A percentile compares a stretch with the other conserved stretches of the same genome.
Evolutionary conservation across 2,888 invertebrate species (phyloP).

Genomic region (Stegana nigrithorax): DNA sequence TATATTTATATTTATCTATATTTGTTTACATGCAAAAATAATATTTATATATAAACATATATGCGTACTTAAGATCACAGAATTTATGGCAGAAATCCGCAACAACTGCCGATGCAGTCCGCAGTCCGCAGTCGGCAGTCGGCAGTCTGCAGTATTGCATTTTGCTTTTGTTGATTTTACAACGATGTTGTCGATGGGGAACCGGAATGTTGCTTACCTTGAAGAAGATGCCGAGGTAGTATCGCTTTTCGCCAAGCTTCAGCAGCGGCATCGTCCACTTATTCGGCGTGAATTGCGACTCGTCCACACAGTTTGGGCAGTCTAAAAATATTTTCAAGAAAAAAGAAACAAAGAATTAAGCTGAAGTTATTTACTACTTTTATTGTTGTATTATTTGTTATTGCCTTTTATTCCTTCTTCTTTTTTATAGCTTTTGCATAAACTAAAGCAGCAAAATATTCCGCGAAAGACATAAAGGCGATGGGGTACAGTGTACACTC

Average conservation of each 20-base stretch:
- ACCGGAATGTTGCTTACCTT: conserved; percentile 76
- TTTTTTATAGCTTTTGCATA: conserved; percentile 2
- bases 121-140: neutral
- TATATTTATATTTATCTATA: too few relatives aligned
- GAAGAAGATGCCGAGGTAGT: conserved; percentile 93
- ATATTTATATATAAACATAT: conserved; percentile 30
- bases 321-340: conserved; percentile 70
- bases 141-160: conserved; percentile 33
- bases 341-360: neutral
- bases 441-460: neutral
- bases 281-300: conserved; percentile 75
- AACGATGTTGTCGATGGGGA: conserved; percentile 8
- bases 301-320: conserved; percentile 85
- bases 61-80: conserved; percentile 12
- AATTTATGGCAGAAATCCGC: conserved; percentile 12
- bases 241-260: conserved; percentile 88
- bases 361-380: too few relatives aligned
- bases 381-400: too few relatives aligned
- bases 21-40: too few relatives aligned
- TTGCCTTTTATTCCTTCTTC: neutral
- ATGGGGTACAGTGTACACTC: too few relatives aligned
- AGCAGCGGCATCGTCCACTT: conserved; percentile 92
- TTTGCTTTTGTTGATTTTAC: conserved; percentile 29
- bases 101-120: neutral
- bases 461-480: neutral